phyloP scores from a whole-genome alignment of 1,140 invertebrate species.

The Carposina sasakii region DNA sequence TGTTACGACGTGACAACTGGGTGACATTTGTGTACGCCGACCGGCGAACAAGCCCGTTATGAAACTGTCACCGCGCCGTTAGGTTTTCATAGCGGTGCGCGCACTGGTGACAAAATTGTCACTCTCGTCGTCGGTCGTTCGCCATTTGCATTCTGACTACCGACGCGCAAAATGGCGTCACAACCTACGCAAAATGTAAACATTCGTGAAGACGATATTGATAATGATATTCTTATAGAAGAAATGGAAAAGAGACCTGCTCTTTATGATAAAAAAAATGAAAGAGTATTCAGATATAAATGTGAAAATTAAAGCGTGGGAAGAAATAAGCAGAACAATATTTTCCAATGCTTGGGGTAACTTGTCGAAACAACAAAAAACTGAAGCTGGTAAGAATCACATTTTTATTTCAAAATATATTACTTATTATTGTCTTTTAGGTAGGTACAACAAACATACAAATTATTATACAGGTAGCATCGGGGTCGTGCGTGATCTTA shows the following conservation, averaged over 20 bases:
- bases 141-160: not conserved
- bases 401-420: too few relatives aligned
- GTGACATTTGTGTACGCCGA: slow-evolving; percentile 5
- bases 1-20: slow-evolving; percentile 2
- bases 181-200: too few relatives aligned
- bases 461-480: too few relatives aligned
- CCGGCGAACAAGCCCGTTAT: slow-evolving; percentile 2
- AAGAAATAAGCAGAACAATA: too few relatives aligned
- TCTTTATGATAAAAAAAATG: slow-evolving; percentile 18
- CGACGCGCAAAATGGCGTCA: too few relatives aligned
- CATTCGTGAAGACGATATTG: slow-evolving; percentile 14
- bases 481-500: too few relatives aligned
- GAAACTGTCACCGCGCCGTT: slow-evolving; percentile 3
- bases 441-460: too few relatives aligned
- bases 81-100: not conserved
- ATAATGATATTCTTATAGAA: slow-evolving; percentile 24
- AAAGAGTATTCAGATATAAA: not conserved
- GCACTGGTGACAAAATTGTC: slow-evolving; percentile 1
- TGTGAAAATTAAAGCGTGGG: too few relatives aligned
- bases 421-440: too few relatives aligned
- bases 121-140: not conserved
- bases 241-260: slow-evolving; percentile 18
- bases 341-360: too few relatives aligned
- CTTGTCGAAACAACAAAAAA: too few relatives aligned
- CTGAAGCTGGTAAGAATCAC: too few relatives aligned